Evolutionary conservation across 2,888 invertebrate genomes (phyloP), one percentile per base, ranked within the genome.

Genomic region (Abscondita cerata): DNA sequence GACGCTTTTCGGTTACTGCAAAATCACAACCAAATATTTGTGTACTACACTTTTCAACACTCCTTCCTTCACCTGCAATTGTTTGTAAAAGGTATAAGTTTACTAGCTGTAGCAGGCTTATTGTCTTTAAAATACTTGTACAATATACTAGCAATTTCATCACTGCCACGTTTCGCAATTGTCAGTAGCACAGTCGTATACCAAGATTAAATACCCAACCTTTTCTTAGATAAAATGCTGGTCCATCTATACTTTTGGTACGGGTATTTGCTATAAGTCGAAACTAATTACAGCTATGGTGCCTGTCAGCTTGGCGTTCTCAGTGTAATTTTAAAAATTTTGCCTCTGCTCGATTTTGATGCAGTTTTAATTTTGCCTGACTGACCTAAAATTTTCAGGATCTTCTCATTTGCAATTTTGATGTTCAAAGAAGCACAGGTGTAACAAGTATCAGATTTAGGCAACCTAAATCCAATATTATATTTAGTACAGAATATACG

Each of bases 131-230:
- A 46, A 52, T 59, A 57, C 59, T 68, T 69, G 2, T 54, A 36
- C 1, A 69, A 8, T n/a, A 59, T 50, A 51, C 61, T 61, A 1
- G 57, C 62, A 20, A 66, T 53, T 52, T 69, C 64, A 31, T 68
- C 64, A 16, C 62, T 58, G 13, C 66, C 65, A n/a, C 67, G 34
- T 44, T 66, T 69, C 8, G 62, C 65, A 12, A 47, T 57, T 20
- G 11, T 40, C 52, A 44, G 38, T 66, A 1, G 31, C 59, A 52
- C 69, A 68, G 20, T 71, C 64, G 44, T 70, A 70, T 11, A 15
- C 68, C 68, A 1, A 70, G 38, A 40, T 70, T 69, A 33, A 69
- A 70, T 5, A 52, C n/a, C 69, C 67, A 69, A 36, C 52, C 46
- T 46, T 69, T 69, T 34, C 67, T 52, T 12, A 58, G 47, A 33